A percentile compares a stretch with the other conserved stretches of the same genome.
These are phyloP conservation scores for Julus scandinavius DNA, from an alignment of 2,888 invertebrate species.

Conservation along the genomic window DNA sequence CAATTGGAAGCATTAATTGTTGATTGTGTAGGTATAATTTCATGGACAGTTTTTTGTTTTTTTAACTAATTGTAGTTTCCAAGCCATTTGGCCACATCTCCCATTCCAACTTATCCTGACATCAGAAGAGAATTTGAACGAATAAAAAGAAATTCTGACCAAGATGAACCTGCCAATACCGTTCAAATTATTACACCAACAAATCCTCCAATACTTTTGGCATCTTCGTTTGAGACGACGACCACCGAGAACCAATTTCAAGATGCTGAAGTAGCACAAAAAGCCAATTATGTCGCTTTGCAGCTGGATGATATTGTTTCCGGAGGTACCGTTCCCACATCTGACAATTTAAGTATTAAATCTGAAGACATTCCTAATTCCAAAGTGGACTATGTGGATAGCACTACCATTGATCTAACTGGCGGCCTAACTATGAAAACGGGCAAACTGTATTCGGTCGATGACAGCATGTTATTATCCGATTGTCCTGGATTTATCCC, in stretches of 20 bases:
- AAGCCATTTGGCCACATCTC: conserved; percentile 93
- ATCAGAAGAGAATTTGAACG: conserved; percentile 56
- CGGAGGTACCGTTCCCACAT: background rate
- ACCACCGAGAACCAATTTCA: background rate
- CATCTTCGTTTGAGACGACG: background rate
- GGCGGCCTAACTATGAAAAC: background rate
- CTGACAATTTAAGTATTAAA: background rate
- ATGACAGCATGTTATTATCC: conserved; percentile 4
- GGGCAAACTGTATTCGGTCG: background rate
- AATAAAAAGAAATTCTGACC: background rate
- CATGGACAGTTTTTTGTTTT: too few relatives aligned
- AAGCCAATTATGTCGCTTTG: background rate
- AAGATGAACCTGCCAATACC: background rate
- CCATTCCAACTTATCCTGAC: conserved; percentile 74
- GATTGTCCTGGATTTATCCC: background rate
- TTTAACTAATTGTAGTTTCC: conserved; percentile 68
- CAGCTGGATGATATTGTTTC: background rate
- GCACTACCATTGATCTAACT: background rate
- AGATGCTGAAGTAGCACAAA: background rate
- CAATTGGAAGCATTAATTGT: too few relatives aligned
- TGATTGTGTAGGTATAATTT: too few relatives aligned
- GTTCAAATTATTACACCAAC: conserved; percentile 50
- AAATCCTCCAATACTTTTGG: background rate
- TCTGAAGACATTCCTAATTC: conserved; percentile 3
- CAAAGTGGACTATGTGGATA: background rate